Base-by-base conservation (phyloP, 30 jellyfish, hydroid and myxozoan species). In the Turritopsis rubra region DNA sequence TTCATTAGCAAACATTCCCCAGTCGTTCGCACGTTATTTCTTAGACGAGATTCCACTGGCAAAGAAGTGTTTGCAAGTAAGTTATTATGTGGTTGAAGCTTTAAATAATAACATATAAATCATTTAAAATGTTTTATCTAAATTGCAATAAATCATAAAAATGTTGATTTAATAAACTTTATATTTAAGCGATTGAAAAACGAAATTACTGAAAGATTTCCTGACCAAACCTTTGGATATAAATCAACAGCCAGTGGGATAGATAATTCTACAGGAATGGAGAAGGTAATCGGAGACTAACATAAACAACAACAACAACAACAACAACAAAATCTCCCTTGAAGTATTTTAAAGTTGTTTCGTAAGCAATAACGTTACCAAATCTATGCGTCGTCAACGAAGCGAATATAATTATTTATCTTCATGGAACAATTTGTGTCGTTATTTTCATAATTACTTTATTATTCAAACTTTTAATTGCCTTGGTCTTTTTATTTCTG, bases 171-270 rank as follows among this genome's bases (percentile, higher is more conserved):
- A 0, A 8, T n/a, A n/a, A n/a, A n/a, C n/a, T n/a, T n/a, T n/a
- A 68, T 68, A 26, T 28, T 1, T 77, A 5, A 80, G 87, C 73
- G 87, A 65, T 79, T 90, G 73, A 90, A 90, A 66, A 25, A 52
- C 8, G 89, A 90, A 72, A 83, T 90, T 16, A 81, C 84, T 21
- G 79, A 71, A 21, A 72, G 89, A 22, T 90, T 74, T 71, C 97
- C 97, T 0, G 66, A 73, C 1, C 95, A 86, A 28, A 91, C 87
- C 20, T 75, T 81, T 41, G 75, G 84, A 9, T 90, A 90, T 81
- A 21, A 70, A 8, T 82, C 90, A 75, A 28, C 29, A 19, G 85
- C 53, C 60, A 72, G 29, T 29, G 95, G 90, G 52, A 70, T 65
- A 0, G 92, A 76, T 65, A 53, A 29, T 8, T 21, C 81, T 24